phyloP scores from a whole-genome alignment of 2,888 invertebrate genomes.

The Drosophila koepferae region DNA sequence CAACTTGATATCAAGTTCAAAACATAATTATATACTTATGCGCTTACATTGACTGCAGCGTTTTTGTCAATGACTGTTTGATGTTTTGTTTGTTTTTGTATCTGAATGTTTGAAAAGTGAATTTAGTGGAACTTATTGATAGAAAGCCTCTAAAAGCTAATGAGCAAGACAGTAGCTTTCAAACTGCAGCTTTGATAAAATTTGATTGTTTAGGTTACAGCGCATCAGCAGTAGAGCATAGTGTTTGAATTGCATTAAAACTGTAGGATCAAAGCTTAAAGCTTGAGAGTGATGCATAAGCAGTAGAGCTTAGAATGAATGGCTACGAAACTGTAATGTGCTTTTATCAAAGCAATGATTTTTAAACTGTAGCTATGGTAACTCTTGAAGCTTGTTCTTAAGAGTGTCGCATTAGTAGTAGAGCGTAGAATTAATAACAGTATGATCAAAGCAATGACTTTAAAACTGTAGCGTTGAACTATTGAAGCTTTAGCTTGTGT shows the following conservation, averaged over 20 bases:
- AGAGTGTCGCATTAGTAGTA: too few relatives aligned
- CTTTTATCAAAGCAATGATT: background rate
- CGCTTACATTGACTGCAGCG: background rate
- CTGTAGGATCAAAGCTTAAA: background rate
- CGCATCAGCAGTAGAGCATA: too few relatives aligned
- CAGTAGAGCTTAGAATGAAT: too few relatives aligned
- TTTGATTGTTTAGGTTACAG: too few relatives aligned
- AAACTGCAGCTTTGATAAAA: background rate
- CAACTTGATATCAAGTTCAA: constrained; percentile 8
- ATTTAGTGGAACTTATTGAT: background rate
- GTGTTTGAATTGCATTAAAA: background rate
- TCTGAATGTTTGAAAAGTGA: background rate
- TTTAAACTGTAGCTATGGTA: too few relatives aligned
- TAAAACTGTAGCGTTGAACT: background rate
- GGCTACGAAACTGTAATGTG: background rate
- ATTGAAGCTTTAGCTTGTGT: background rate
- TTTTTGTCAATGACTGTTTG: background rate
- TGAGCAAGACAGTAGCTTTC: background rate
- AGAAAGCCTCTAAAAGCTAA: background rate
- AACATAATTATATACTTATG: constrained; percentile 1
- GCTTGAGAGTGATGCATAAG: background rate
- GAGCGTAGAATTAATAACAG: too few relatives aligned
- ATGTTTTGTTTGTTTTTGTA: background rate
- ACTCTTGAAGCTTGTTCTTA: too few relatives aligned
- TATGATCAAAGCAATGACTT: background rate